phyloP scores from a whole-genome alignment of 35 echinoderm and acorn worm species.

The Anneissia japonica region DNA sequence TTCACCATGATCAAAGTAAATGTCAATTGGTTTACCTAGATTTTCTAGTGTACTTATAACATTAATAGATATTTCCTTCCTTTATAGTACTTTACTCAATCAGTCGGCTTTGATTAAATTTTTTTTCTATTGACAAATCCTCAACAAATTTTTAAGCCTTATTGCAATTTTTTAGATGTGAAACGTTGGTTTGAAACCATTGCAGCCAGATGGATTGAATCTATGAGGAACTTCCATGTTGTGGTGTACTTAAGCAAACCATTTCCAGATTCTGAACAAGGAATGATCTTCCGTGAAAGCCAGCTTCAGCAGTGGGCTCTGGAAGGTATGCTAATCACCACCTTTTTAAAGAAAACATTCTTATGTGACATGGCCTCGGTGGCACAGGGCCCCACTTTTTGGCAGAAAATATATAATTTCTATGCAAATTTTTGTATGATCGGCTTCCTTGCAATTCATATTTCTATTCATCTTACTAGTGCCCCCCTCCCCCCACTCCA shows the following conservation, averaged over 20 bases:
- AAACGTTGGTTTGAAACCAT: background rate
- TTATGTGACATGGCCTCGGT: background rate
- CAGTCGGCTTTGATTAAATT: no score
- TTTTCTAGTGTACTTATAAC: no score
- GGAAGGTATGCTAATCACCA: conserved; percentile 50
- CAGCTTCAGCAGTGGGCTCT: conserved; percentile 95
- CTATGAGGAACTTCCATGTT: conserved; percentile 24
- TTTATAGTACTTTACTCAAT: no score
- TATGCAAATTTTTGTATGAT: background rate
- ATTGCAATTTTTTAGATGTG: background rate
- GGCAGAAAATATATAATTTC: background rate
- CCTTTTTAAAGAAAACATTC: background rate
- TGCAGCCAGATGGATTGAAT: background rate
- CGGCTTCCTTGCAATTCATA: background rate
- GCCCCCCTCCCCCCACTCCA: no score
- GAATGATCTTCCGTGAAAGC: conserved; percentile 59
- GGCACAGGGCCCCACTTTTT: background rate
- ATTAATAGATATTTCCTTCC: no score
- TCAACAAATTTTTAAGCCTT: no score
- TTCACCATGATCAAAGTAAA: no score
- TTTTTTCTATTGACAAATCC: no score
- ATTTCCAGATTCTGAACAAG: conserved; percentile 57
- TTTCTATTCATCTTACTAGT: conserved; percentile 6
- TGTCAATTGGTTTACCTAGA: no score
- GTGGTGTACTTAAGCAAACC: conserved; percentile 56